Evolutionary conservation across 2,888 invertebrate genomes (phyloP), one percentile per base, ranked within the genome.

Genomic region (Diplolepis rosae): DNA sequence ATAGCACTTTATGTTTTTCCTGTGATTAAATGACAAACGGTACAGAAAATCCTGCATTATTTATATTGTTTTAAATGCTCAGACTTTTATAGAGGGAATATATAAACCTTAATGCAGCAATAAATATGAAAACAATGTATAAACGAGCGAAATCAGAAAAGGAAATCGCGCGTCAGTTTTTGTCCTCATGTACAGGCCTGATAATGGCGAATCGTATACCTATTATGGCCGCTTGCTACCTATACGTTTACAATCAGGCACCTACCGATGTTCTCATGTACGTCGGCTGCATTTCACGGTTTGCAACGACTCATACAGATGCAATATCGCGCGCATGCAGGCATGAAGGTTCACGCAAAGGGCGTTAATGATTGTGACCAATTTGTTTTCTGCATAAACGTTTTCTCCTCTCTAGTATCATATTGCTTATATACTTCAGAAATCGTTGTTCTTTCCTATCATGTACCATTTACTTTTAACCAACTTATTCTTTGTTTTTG

Each of bases 281-380:
- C 7, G 5, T 42, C 6, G 42, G 15, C 42, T 18, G 45, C 45
- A 45, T 45, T 18, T 45, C 18, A 45, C 18, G 15, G 2, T 18
- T 45, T 45, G 45, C 18, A 18, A 45, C 45, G 6, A 48, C 66
- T 15, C 22, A 27, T 27, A 28, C 48, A 45, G 69, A 68, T 68
- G 68, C 56, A 66, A 61, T 51, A 69, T 48, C 54, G 27, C 45
- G 51, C 39, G 56, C 68, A 30, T 56, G 32, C 30, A 28, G 9
- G 30, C 32, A 15, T 15, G 56, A 70, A 74, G 76, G 69, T 73
- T 72, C 72, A 42, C 39, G 69, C 51, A 65, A 52, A 51, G 77
- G 75, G 78, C 77, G 77, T 78, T 80, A 81, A 83, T 83, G 82
- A 80, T 83, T 79, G 83, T 78, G 80, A 82, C 83, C 82, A 82